Base-by-base conservation (phyloP, 2,113 vertebrate species). In the Cnemophilus loriae region DNA sequence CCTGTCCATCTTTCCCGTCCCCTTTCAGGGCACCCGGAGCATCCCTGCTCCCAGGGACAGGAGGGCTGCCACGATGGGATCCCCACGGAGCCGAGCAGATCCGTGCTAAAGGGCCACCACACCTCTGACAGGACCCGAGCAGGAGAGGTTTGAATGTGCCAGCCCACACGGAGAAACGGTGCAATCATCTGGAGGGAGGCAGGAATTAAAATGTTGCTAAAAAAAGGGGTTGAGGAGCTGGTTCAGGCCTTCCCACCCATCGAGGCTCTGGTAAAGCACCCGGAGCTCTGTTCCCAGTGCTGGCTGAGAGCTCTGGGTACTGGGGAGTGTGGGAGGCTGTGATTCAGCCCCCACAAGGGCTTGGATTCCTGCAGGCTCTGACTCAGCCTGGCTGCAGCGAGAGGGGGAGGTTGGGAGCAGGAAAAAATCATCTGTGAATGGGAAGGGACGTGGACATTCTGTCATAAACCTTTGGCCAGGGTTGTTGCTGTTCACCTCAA, bases 71-170 rank as follows among this genome's bases (percentile, higher is more conserved):
- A 26, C 9, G 27, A 33, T n/a, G 41, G 37, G 35, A 24, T 67
- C 42, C 44, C 55, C 2, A 0, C 3, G 2, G 55, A 68, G 41
- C 64, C 7, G n/a, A 42, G 30, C 0, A 0, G 7, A 1, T 18
- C 49, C 41, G 39, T 32, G 1, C 81, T 27, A 1, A 55, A 52
- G 53, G 47, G 20, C 30, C 49, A 27, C 49, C 35, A 7, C 13
- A 7, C 12, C 39, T 53, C 35, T 57, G 50, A 1, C 1, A 76
- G 75, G 56, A 41, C 60, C 17, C 20, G 2, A 18, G 39, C 53
- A 57, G 55, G 44, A 75, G 44, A 22, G 32, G 19, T 28, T 19
- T 32, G 46, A 33, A 39, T 11, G 13, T 71, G 28, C 47, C 71
- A 86, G 42, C 19, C 32, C 57, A 20, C 42, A 5, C 0, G 3